Percentiles rank a stretch among this genome's conserved stretches.
phyloP scores from a whole-genome alignment of 2,888 invertebrate genomes.

The Cephus pygmeus region DNA sequence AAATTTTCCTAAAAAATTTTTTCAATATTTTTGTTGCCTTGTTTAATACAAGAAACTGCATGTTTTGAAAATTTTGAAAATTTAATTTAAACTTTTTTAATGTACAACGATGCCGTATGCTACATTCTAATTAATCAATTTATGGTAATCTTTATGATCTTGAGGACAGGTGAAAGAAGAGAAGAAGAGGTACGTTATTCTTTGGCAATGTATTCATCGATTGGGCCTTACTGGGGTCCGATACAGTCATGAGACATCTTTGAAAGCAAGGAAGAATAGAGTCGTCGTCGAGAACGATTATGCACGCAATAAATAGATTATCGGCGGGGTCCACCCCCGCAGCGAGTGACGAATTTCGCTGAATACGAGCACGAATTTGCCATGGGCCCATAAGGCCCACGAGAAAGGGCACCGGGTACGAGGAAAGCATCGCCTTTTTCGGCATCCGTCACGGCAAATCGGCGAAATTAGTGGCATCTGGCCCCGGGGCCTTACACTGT shows the following conservation, averaged over 20 bases:
- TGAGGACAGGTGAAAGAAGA: neutral
- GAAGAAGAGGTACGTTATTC: no score
- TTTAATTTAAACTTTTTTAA: no score
- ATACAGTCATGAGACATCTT: no score
- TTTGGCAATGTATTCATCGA: no score
- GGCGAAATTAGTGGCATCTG: conserved; percentile 56
- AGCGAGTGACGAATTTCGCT: conserved; percentile 38
- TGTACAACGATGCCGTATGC: no score
- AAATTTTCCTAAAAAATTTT: no score
- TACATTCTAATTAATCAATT: no score
- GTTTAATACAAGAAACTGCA: no score
- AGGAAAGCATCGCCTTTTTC: conserved; percentile 24
- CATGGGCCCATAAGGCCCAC: conserved; percentile 28
- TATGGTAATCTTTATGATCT: neutral
- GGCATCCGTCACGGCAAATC: conserved; percentile 52
- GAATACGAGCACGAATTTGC: conserved; percentile 45
- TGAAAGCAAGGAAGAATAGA: conserved; percentile 5
- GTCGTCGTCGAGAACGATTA: conserved; percentile 44
- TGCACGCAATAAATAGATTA: conserved; percentile 58
- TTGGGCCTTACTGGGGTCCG: no score
- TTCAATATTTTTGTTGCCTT: no score
- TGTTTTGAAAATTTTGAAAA: no score
- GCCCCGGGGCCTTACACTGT: conserved; percentile 26
- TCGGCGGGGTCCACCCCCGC: conserved; percentile 18
- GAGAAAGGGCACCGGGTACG: conserved; percentile 8